Evolutionary conservation across 2,888 invertebrate genomes (phyloP).

Genomic region (Cephus nigrinus): DNA sequence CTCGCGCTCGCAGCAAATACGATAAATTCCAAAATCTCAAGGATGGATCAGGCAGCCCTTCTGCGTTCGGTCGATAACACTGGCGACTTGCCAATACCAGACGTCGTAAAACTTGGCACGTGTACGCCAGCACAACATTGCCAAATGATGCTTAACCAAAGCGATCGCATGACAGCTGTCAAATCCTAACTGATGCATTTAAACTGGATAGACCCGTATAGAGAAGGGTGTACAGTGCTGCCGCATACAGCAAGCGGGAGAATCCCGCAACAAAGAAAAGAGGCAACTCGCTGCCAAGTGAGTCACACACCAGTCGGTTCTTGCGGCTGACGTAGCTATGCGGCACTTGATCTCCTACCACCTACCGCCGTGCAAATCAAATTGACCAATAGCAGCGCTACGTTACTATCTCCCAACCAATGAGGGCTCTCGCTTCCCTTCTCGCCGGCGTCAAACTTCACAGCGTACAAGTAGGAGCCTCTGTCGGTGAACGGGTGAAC

Average conservation of each 20-base stretch:
- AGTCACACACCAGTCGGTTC: slow-evolving; percentile 50
- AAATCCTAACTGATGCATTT: background rate
- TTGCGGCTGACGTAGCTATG: slow-evolving; percentile 25
- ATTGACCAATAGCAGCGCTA: background rate
- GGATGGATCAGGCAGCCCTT: background rate
- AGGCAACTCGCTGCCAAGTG: slow-evolving; percentile 42
- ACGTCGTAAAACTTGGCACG: background rate
- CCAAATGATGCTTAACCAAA: background rate
- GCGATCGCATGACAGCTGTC: background rate
- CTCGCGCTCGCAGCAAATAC: background rate
- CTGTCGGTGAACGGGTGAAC: slow-evolving; percentile 57
- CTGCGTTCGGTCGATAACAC: background rate
- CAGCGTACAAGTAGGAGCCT: slow-evolving; percentile 32
- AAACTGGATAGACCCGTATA: background rate
- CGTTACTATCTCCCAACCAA: background rate
- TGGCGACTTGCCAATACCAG: background rate
- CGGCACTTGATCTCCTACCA: slow-evolving; percentile 17
- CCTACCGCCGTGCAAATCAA: background rate
- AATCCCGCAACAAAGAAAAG: slow-evolving; percentile 45
- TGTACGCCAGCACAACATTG: background rate
- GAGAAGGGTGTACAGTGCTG: slow-evolving; percentile 45
- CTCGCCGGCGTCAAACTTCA: slow-evolving; percentile 27
- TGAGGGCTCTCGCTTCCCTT: slow-evolving; percentile 15
- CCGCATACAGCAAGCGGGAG: slow-evolving; percentile 48
- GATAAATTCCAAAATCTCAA: background rate